Base-by-base conservation (phyloP, 2,113 vertebrate species). In the Siphamia tubifer region DNA sequence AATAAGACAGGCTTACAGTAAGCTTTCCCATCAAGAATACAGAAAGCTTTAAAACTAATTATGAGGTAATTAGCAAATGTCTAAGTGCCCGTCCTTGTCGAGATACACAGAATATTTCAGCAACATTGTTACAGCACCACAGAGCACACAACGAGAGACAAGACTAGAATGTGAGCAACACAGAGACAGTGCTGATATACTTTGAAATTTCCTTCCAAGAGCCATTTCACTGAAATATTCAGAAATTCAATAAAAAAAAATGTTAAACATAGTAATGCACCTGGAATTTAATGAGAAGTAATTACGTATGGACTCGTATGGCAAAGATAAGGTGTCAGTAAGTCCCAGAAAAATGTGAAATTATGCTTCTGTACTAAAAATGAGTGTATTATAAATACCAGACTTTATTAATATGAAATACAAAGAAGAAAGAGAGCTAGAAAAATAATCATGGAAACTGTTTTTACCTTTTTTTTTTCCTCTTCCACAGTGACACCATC, bases 201-300 rank as follows among this genome's bases (percentile, higher is more conserved):
- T 76, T 56, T 66, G 53, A 49, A 75, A 68, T 78, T 72, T 73
- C 66, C 66, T 54, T 71, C 35, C 38, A 68, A 68, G 72, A 85
- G 53, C 19, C 3, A 19, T 54, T 48, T 8, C 32, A 38, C 34
- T 58, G 51, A 77, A 81, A 82, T 69, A 68, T 80, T 77, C 30
- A 62, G 42, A 76, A 68, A 74, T 72, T 66, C 40, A 58, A 76
- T 82, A 58, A 64, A 79, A n/a, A n/a, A n/a, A n/a, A n/a, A n/a
- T n/a, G 55, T 70, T 25, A 36, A 67, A 74, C 31, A 36, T 28
- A 17, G 42, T 28, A 63, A 52, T 42, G 45, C 21, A 58, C 56
- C 64, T 83, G 54, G 27, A 68, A 67, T 77, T 43, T 61, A 47
- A 74, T 68, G 35, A 60, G 47, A 47, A 28, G n/a, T 39, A 43